A percentile compares a stretch with the other conserved stretches of the same genome.
Evolutionary conservation across 2,113 vertebrate species (phyloP).

Genomic region (Speoplatyrhinus poulsoni): DNA sequence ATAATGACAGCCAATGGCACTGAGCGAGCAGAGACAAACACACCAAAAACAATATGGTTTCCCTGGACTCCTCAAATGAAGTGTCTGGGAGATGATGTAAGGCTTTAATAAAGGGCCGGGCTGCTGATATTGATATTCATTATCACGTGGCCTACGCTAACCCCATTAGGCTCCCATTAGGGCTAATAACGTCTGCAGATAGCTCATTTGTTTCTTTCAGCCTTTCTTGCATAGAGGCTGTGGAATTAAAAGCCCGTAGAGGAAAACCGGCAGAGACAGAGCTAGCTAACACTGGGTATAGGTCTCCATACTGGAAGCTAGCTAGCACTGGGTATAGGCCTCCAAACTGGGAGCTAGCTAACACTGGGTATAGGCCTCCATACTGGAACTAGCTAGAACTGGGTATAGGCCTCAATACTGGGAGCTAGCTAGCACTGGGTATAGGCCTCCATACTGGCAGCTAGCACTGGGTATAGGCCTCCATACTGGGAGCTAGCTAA

Average conservation of each 20-base stretch:
- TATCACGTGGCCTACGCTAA: slow-evolving; percentile 71
- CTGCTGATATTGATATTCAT: slow-evolving; percentile 78
- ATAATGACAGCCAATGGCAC: too few relatives aligned
- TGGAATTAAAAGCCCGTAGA: slow-evolving; percentile 54
- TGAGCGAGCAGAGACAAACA: slow-evolving; percentile 36
- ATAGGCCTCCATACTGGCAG: slow-evolving; percentile 24
- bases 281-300: slow-evolving; percentile 48
- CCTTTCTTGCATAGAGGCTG: slow-evolving; percentile 48
- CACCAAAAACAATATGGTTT: too few relatives aligned
- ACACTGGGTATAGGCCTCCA: too few relatives aligned
- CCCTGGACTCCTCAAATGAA: slow-evolving; percentile 54
- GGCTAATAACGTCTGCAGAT: slow-evolving; percentile 69
- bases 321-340: slow-evolving; percentile 40
- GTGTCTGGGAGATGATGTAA: slow-evolving; percentile 79
- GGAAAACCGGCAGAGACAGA: slow-evolving; percentile 48
- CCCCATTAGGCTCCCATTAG: slow-evolving; percentile 79
- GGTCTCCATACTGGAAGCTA: slow-evolving; percentile 66
- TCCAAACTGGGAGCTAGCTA: slow-evolving; percentile 39
- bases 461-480: too few relatives aligned
- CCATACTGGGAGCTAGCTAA: slow-evolving; percentile 26
- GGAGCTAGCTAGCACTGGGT: slow-evolving; percentile 31
- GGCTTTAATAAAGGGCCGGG: slow-evolving; percentile 77
- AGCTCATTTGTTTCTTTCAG: slow-evolving; percentile 80
- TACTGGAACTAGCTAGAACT: slow-evolving; percentile 4
- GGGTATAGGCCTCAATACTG: slow-evolving; percentile 71